Conservation (phyloP, 2,113 vertebrate species). For the Mirza zaza region DNA sequence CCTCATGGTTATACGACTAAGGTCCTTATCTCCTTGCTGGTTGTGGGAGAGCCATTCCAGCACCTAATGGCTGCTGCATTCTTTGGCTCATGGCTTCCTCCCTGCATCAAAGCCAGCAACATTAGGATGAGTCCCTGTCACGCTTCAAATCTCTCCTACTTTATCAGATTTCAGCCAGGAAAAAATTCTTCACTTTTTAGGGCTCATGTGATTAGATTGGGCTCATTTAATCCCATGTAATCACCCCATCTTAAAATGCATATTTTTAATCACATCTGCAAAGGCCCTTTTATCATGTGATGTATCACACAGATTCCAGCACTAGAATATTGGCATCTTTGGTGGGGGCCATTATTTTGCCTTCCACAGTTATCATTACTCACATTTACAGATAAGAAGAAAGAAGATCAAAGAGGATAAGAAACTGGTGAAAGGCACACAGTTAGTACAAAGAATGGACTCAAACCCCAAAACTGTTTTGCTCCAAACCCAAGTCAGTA, state of each 20-base stretch:
- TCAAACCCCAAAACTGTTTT: background rate
- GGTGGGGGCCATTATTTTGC: background rate
- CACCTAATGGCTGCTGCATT: background rate
- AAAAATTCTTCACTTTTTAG: background rate
- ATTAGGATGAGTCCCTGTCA: background rate
- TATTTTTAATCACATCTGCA: background rate
- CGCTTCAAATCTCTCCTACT: background rate
- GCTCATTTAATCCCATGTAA: background rate
- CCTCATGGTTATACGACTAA: background rate
- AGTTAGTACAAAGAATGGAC: background rate
- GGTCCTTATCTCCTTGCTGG: background rate
- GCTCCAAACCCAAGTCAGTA: background rate
- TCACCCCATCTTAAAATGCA: background rate
- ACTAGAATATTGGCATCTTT: background rate
- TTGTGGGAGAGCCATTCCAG: background rate
- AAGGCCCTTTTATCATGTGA: background rate
- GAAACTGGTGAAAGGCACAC: background rate
- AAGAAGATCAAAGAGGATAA: background rate
- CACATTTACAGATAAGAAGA: background rate
- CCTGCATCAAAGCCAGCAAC: background rate
- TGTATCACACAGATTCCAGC: background rate
- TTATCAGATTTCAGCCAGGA: background rate
- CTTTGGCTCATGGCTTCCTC: background rate
- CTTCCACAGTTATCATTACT: background rate
- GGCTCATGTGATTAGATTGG: background rate